Base-by-base conservation (phyloP, 1,140 invertebrate species). In the Formica selysi region DNA sequence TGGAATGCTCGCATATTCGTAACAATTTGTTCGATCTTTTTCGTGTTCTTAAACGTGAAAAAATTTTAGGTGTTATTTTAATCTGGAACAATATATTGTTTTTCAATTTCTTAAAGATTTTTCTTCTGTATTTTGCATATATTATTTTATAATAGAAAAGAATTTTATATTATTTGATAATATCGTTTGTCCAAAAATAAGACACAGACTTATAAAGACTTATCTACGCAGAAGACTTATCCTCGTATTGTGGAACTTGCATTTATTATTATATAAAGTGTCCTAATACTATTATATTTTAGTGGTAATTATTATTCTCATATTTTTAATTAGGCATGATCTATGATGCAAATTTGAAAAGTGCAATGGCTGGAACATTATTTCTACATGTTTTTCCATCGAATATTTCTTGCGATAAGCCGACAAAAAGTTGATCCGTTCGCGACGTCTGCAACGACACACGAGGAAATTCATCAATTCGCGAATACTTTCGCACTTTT, bases 401-500 rank as follows among this genome's bases (percentile, higher is more conserved):
- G n/a, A 57, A 57, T 16, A 8, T 16, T 57, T 59, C 26, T 61
- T 26, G 16, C 26, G 16, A 7, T 13, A 44, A 29, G 0, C 26
- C 26, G 26, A 29, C 1, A 29, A 79, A 59, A n/a, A 71, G 36
- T 29, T 38, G 22, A 26, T 32, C 10, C 22, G 22, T 61, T 19
- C 22, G 54, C n/a, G 48, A 59, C 44, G 51, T 73, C 29, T 22
- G 29, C 51, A 22, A 32, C n/a, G 51, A 83, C 67, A 38, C 26
- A 59, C 41, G 36, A 13, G 22, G n/a, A 86, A 81, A 62, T 71
- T 78, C 32, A 71, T 65, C 76, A 76, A 86, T 86, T 86, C 84
- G 79, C 68, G 51, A 67, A 48, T 59, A 81, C 38, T 83, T 19
- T 74, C 44, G 22, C 68, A 81, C 54, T 83, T 19, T 74, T 36